These are phyloP conservation scores for Meles meles DNA, from an alignment of 2,113 vertebrate genomes.

Conservation along the genomic window DNA sequence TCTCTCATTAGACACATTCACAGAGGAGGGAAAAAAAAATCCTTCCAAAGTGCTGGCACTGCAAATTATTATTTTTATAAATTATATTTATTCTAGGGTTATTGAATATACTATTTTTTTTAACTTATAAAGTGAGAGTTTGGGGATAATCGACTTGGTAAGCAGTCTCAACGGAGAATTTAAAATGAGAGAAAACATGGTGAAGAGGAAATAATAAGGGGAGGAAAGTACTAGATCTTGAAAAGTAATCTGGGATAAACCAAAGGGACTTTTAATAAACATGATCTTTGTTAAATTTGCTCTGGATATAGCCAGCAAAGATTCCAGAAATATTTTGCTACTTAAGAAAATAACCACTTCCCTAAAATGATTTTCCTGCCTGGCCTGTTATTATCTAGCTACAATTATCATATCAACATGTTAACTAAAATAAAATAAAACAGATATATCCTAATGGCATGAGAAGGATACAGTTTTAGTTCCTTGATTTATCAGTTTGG, in stretches of 20 bases:
- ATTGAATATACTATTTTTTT: slow-evolving; percentile 60
- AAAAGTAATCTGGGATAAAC: slow-evolving; percentile 56
- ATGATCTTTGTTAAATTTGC: slow-evolving; percentile 59
- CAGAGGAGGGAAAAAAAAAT: slow-evolving; percentile 1
- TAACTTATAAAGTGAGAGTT: slow-evolving; percentile 61
- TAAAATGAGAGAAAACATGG: slow-evolving; percentile 66
- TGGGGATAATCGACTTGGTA: slow-evolving; percentile 61
- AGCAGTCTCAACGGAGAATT: slow-evolving; percentile 61
- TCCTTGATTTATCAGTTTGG: neutral
- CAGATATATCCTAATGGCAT: slow-evolving; percentile 33
- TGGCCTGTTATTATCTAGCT: slow-evolving; percentile 20
- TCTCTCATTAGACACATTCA: slow-evolving; percentile 60
- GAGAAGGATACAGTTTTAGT: neutral
- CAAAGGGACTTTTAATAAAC: slow-evolving; percentile 44
- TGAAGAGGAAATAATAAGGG: slow-evolving; percentile 48
- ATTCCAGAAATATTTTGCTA: slow-evolving; percentile 52
- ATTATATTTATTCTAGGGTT: slow-evolving; percentile 66
- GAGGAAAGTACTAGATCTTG: slow-evolving; percentile 52
- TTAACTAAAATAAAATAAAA: slow-evolving; percentile 49
- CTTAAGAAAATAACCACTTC: slow-evolving; percentile 21
- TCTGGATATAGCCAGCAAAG: slow-evolving; percentile 28
- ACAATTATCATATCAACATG: slow-evolving; percentile 24
- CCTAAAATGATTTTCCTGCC: slow-evolving; percentile 14
- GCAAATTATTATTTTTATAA: slow-evolving; percentile 63
- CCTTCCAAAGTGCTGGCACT: slow-evolving; percentile 43